phyloP scores from a whole-genome alignment of 2,113 vertebrate species.

The Cyphomyrus discorhynchus region DNA sequence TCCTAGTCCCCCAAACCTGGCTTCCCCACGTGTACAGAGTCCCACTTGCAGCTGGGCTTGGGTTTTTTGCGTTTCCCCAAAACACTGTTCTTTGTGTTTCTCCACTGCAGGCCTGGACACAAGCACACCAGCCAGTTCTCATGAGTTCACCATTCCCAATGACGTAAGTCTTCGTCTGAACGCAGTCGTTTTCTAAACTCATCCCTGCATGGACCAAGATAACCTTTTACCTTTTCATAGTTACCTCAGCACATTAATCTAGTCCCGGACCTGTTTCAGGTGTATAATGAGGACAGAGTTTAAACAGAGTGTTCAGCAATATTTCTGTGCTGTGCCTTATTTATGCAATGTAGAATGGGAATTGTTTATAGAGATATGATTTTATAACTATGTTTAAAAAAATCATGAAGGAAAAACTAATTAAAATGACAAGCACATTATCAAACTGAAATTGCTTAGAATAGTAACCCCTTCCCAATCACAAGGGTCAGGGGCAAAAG shows the following conservation, averaged over 20 bases:
- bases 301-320: not conserved
- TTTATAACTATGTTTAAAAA: not conserved
- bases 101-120: conserved; percentile 78
- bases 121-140: conserved; percentile 78
- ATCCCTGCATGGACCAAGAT: not conserved
- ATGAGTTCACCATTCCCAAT: conserved; percentile 89
- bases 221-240: not conserved
- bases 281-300: not conserved
- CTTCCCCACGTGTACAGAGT: not conserved
- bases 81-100: conserved; percentile 48
- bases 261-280: not conserved
- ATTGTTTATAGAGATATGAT: not conserved
- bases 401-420: not conserved
- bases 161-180: conserved; percentile 70
- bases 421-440: not conserved
- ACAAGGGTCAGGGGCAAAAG: not conserved
- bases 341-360: not conserved
- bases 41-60: not conserved
- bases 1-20: not conserved
- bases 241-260: not conserved
- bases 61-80: conserved; percentile 53
- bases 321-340: not conserved
- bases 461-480: not conserved
- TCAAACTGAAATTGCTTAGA: not conserved
- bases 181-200: not conserved